Percentiles rank a stretch among this genome's conserved stretches.
These are phyloP conservation scores for Acleris holmiana DNA, from an alignment of 2,888 invertebrate species.

Conservation along the genomic window DNA sequence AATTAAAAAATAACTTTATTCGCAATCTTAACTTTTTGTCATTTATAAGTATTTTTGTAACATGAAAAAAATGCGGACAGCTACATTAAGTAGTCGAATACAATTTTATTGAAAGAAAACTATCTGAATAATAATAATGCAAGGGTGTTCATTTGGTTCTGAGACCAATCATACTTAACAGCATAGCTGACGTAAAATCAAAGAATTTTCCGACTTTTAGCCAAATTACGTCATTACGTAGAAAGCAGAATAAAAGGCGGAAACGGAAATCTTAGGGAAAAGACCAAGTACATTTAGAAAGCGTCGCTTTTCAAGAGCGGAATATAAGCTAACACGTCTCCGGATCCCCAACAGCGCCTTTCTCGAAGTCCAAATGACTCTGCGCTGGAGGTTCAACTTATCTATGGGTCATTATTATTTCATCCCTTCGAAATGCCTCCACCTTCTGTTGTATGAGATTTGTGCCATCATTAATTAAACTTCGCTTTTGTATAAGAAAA, in stretches of 20 bases:
- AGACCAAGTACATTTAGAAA: constrained; percentile 34
- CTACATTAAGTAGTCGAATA: too few relatives aligned
- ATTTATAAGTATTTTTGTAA: too few relatives aligned
- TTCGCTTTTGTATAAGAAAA: constrained; percentile 26
- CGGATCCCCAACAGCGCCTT: constrained; percentile 13
- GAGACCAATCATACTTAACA: constrained; percentile 17
- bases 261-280: constrained; percentile 33
- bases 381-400: constrained; percentile 19
- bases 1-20: too few relatives aligned
- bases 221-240: constrained; percentile 35
- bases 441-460: constrained; percentile 12
- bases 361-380: constrained; percentile 29
- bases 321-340: constrained; percentile 36
- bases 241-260: constrained; percentile 36
- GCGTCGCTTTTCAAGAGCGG: constrained; percentile 26
- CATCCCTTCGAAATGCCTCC: constrained; percentile 20
- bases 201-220: constrained; percentile 26
- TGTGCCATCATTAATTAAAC: constrained; percentile 23
- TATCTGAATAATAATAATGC: too few relatives aligned
- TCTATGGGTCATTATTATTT: constrained; percentile 28
- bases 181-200: constrained; percentile 20
- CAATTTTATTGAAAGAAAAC: too few relatives aligned
- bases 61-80: too few relatives aligned
- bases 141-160: background rate
- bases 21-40: too few relatives aligned